Evolutionary conservation across 1,140 invertebrate species (phyloP), one percentile per base, ranked within the genome.

Genomic region (Panagrolaimus sp.): DNA sequence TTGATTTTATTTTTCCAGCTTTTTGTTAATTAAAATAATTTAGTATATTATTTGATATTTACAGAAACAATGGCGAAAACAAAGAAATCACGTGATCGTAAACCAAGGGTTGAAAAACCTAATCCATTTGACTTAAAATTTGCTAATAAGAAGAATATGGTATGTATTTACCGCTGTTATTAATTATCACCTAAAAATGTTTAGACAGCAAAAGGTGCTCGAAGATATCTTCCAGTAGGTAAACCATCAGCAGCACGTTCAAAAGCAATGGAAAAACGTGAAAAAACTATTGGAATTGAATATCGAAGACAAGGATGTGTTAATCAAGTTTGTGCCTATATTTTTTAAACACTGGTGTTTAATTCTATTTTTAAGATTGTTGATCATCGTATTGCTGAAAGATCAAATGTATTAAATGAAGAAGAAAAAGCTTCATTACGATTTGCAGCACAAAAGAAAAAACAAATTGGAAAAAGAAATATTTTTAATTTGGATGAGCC

Each of bases 81-180:
- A 11, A 57, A 57, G 51, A 57, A 57, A 13, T 16, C 51, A n/a
- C 51, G 51, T 57, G 51, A 57, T 11, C 51, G 51, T 1, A 57
- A 57, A 8, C 20, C 51, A 1, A 13, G 27, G 51, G 16, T 57
- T 27, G 51, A 57, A n/a, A 57, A 57, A 57, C 20, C 51, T 5
- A 57, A 57, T 23, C 51, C 51, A 8, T 57, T 57, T 27, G 51
- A 57, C 9, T 27, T 57, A 20, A 57, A 57, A 8, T 57, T 25
- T 27, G 27, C 20, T 25, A 27, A 25, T 16, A 20, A 57, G 51
- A 20, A 27, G 8, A 57, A 20, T 25, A 57, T 27, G 4, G 51
- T 57, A 16, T n/a, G n/a, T n/a, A n/a, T n/a, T n/a, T n/a, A n/a
- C n/a, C n/a, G n/a, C n/a, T n/a, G n/a, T n/a, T n/a, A n/a, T n/a